Evolutionary conservation across 2,797 vertebrate genomes (phyloP).

Genomic region (Micrastur ruficollis): DNA sequence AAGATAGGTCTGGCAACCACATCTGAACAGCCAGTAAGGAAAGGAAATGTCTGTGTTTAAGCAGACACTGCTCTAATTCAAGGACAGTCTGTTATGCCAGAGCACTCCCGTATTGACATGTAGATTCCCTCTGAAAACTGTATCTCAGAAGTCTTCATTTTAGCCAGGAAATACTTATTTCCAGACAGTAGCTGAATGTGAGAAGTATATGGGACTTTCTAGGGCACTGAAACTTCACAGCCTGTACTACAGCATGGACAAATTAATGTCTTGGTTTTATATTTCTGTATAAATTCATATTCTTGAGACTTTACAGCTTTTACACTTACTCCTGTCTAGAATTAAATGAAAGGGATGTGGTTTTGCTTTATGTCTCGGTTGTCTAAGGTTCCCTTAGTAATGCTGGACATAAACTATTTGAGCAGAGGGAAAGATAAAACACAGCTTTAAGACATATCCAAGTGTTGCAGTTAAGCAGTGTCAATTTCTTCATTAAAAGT

Average conservation of each 20-base stretch:
- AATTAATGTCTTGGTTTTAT: neutral
- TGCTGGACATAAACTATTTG: neutral
- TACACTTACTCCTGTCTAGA: neutral
- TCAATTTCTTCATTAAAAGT: neutral
- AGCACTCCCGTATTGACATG: neutral
- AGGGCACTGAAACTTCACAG: neutral
- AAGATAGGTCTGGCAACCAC: neutral
- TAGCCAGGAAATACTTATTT: neutral
- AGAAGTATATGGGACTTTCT: neutral
- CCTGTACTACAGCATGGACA: neutral
- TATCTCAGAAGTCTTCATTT: neutral
- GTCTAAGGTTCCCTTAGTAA: neutral
- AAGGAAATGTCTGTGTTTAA: neutral
- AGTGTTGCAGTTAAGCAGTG: neutral
- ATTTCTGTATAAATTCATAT: neutral
- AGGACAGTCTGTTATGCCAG: neutral
- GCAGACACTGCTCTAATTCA: neutral
- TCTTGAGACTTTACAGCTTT: neutral
- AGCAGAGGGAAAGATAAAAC: neutral
- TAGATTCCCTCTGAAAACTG: neutral
- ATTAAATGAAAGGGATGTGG: neutral
- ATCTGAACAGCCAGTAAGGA: neutral
- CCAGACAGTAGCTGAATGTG: neutral
- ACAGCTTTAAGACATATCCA: neutral
- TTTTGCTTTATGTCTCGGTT: neutral